Percentiles rank a stretch among this genome's conserved stretches.
Evolutionary conservation across 2,113 vertebrate genomes (phyloP).

Genomic region (Shinisaurus crocodilurus): DNA sequence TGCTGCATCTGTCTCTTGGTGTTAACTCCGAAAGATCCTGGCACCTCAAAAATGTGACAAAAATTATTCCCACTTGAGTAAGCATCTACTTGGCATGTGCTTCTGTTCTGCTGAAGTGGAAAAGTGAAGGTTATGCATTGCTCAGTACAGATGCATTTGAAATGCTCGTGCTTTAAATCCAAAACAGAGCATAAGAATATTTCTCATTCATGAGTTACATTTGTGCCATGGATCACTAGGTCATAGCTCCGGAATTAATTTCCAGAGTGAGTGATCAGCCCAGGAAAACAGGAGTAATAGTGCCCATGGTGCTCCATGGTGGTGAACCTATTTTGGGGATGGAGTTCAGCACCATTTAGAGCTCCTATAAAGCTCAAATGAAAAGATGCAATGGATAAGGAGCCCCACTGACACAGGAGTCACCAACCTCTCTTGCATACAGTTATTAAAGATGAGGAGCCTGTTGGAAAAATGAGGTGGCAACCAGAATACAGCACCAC

Average conservation of each 20-base stretch:
- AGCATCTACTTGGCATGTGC: neutral
- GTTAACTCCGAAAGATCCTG: neutral
- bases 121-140: neutral
- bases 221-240: neutral
- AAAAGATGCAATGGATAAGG: no score
- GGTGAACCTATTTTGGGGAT: no score
- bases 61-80: conserved; percentile 8
- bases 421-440: no score
- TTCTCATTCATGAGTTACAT: neutral
- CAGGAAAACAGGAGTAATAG: neutral
- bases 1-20: conserved; percentile 1
- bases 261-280: neutral
- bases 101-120: neutral
- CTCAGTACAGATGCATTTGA: neutral
- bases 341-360: no score
- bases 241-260: neutral
- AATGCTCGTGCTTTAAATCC: neutral
- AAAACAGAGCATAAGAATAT: neutral
- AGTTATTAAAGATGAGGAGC: no score
- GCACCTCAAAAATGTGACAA: neutral
- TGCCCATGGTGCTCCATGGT: no score
- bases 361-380: no score
- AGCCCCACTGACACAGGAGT: no score
- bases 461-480: no score
- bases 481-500: no score